Conservation (phyloP, 2,113 vertebrate genomes). For the Thamnophis sirtalis region DNA sequence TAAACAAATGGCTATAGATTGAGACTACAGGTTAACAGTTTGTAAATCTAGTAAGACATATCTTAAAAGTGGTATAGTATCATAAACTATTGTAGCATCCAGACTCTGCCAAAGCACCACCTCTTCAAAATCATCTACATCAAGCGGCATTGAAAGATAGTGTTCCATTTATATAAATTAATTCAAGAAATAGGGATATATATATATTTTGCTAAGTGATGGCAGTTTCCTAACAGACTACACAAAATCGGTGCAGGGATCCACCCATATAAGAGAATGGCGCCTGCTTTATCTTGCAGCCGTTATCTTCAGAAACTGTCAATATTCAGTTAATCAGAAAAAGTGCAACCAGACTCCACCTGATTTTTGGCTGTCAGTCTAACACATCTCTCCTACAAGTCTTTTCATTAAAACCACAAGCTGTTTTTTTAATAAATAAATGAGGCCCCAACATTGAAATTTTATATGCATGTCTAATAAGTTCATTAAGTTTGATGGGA, state of each 20-base stretch:
- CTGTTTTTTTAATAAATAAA: not conserved
- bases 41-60: not conserved
- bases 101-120: accelerated
- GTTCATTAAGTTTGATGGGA: not conserved
- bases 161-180: accelerated
- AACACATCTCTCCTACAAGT: not conserved
- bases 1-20: not conserved
- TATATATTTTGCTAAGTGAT: not conserved
- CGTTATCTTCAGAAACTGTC: not conserved
- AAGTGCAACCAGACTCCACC: not conserved
- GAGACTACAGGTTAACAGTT: not conserved
- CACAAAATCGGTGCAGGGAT: not conserved
- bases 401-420: not conserved
- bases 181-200: not conserved
- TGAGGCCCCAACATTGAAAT: not conserved
- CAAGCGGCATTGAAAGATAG: not conserved
- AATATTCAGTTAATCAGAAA: not conserved
- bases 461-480: not conserved
- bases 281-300: not conserved
- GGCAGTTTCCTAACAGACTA: not conserved
- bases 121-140: not conserved
- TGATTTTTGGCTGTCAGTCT: not conserved
- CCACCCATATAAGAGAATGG: not conserved
- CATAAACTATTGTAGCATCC: not conserved
- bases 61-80: not conserved